Base-by-base conservation (phyloP, 2,113 vertebrate species). In the Tyto alba region DNA sequence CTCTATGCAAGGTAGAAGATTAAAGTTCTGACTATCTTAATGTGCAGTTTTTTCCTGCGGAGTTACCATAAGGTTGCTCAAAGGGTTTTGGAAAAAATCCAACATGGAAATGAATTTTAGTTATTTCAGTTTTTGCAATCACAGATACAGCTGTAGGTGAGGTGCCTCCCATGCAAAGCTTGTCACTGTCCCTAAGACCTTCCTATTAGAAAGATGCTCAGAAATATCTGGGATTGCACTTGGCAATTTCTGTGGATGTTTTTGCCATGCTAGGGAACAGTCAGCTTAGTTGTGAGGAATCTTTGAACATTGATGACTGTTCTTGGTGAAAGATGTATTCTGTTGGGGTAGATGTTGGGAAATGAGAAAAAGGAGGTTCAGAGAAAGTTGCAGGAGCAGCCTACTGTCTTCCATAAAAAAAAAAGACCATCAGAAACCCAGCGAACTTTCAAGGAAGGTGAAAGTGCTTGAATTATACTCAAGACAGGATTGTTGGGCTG, bases 81-180 rank as follows among this genome's bases (percentile, higher is more conserved):
- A 63, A 36, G 38, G 19, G 5, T 34, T 92, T 84, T 89, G 80
- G 56, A 92, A 93, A 90, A 90, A 81, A n/a, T 84, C 52, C 93
- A 76, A 8, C 6, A 22, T 56, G 72, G 36, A 93, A 90, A 68
- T 53, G 11, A 63, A 26, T 84, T 69, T 36, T 85, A 62, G 16
- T 90, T 87, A 30, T 29, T 92, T 84, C 34, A 81, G 38, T 40
- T 66, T 47, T 59, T 80, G 52, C 23, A 50, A 0, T 69, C 50
- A 30, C 29, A 56, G 45, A 11, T 85, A 38, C 0, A 32, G 29
- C 30, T 83, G 52, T 55, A 59, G 47, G 11, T 80, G 55, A 80
- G 55, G 10, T 77, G 23, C 41, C 32, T 89, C 38, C 45, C 11
- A 5, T 73, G 34, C 45, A 79, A 83, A 88, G 8, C 71, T 79